Evolutionary conservation across 2,888 invertebrate species (phyloP), one percentile per base, ranked within the genome.

Genomic region (Toxonevra muliebris): DNA sequence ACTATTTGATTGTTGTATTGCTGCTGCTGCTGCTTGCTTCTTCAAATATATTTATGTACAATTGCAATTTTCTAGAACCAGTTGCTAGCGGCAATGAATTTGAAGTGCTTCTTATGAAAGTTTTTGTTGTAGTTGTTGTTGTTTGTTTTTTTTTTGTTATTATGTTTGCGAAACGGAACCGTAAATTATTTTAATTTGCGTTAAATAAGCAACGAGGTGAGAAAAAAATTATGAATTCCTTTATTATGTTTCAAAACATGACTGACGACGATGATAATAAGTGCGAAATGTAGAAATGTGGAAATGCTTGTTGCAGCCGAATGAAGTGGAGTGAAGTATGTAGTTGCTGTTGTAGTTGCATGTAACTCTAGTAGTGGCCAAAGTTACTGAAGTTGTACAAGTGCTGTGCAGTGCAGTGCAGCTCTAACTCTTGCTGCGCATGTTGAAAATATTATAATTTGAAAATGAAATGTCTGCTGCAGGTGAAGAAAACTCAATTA

Each of bases 131-230:
- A n/a, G 17, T 48, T 66, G 61, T 12, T 57, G 13, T 12, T 9
- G 15, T 41, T 30, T 41, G n/a, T 50, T 43, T 15, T 30, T 7
- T 50, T 11, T 52, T 1, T 40, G n/a, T 48, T 57, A 17, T 45
- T 40, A 13, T 58, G 52, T 45, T 53, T 15, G 52, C 57, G 65
- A 74, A 75, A 75, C 73, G 74, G 72, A 75, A 74, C 74, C 71
- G 71, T 71, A 74, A 74, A 75, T 75, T 75, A 75, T 75, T 73
- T 75, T 75, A 75, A 75, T 74, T 74, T 73, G 75, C 74, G 73
- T 74, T 75, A 75, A 75, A 75, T 71, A 72, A 71, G 71, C 73
- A 74, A 73, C 73, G 74, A 73, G 73, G 74, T 74, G 75, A 73
- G 74, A 74, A 74, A 74, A 72, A 65, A 61, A 66, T 57, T 40